These are phyloP conservation scores for Listrodromus nycthemerus DNA, from an alignment of 2,888 invertebrate species.

Conservation along the genomic window DNA sequence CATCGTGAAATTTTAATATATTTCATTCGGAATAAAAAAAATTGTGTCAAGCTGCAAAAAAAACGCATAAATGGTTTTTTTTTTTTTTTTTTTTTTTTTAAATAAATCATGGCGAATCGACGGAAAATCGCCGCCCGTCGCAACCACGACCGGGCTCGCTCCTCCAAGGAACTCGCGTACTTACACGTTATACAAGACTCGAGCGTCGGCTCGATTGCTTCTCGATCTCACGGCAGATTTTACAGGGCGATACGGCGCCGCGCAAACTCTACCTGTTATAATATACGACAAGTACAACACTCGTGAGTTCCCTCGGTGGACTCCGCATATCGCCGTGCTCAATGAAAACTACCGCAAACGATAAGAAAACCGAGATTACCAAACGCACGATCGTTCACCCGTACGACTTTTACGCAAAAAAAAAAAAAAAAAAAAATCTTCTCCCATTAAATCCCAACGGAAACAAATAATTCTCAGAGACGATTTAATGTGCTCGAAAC, in stretches of 20 bases:
- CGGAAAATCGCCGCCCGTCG: no score
- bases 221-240: slow-evolving; percentile 44
- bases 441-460: no score
- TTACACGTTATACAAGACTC: slow-evolving; percentile 45
- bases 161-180: slow-evolving; percentile 44
- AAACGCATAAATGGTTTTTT: no score
- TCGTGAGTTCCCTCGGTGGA: slow-evolving; percentile 17
- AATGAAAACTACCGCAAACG: not conserved
- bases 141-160: slow-evolving; percentile 43
- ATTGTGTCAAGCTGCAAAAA: no score
- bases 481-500: no score
- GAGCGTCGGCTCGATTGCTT: slow-evolving; percentile 42
- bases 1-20: no score
- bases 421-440: not conserved
- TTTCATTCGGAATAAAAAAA: no score
- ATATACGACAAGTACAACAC: slow-evolving; percentile 11
- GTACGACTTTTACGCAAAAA: not conserved
- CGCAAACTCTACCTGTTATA: slow-evolving; percentile 2
- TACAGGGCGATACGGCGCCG: slow-evolving; percentile 20
- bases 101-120: no score
- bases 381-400: slow-evolving; percentile 5
- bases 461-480: no score
- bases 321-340: not conserved
- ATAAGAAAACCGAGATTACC: slow-evolving; percentile 14
- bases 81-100: no score